Base-by-base conservation (phyloP, 2,797 vertebrate species). In the Acanthurus tractus region DNA sequence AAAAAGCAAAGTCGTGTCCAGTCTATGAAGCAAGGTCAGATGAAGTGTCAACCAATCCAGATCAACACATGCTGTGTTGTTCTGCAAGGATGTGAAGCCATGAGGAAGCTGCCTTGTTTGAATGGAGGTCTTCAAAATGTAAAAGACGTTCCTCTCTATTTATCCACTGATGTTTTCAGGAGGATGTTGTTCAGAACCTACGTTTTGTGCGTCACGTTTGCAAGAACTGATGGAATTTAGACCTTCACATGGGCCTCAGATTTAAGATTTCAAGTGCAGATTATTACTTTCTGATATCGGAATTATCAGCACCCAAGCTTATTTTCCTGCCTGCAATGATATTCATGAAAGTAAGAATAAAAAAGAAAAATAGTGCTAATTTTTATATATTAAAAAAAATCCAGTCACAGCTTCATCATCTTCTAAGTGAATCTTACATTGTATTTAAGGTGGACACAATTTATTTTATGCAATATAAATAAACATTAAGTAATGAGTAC, bases 361-460 rank as follows among this genome's bases (percentile, higher is more conserved):
- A 46, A 36, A 14, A 9, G 13, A 15, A 23, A 54, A 29, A 29
- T 23, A 54, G 8, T 25, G 52, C 44, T 8, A 22, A 46, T 40
- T 50, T 67, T n/a, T 29, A 29, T 29, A 29, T 4, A 29, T 29
- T 4, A 29, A 29, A 29, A 29, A 29, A 29, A 29, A 29, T 70
- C 36, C 40, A 62, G 12, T 18, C 63, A 14, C 34, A 36, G 44
- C 22, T 63, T 23, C 7, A n/a, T 20, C 58, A 6, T 13, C 38
- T 56, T 58, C 66, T 36, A 74, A 62, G 20, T 52, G 7, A 46
- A 18, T 38, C 54, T 36, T 66, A 42, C 12, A 17, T 42, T 50
- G 17, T 4, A 18, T 62, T 63, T 40, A 40, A 56, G 23, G 58
- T 65, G 34, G 15, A 18, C 70, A 63, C 7, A 63, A 22, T 52